A percentile compares a stretch with the other conserved stretches of the same genome.
Conservation (phyloP, 2,113 vertebrate species). For the Macquaria ambigua region DNA sequence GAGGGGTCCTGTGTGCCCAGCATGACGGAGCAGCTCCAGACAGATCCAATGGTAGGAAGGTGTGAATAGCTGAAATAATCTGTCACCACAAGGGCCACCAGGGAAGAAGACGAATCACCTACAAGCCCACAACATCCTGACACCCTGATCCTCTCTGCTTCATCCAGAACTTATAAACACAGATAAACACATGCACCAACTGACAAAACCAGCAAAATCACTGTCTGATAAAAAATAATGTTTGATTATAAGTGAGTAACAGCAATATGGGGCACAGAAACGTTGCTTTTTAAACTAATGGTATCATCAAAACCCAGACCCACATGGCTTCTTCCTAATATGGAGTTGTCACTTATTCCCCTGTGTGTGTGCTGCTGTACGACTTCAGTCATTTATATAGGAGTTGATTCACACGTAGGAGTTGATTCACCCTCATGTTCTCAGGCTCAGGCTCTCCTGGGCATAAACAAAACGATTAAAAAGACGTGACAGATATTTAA, state of each 20-base stretch:
- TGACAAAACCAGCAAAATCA: not conserved
- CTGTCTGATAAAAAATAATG: not conserved
- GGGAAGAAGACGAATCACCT: slow-evolving; percentile 56
- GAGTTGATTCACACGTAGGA: too few species aligned
- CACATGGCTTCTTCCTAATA: not conserved
- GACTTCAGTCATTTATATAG: not conserved
- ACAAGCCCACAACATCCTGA: slow-evolving; percentile 6
- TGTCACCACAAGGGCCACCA: slow-evolving; percentile 63
- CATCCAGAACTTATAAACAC: not conserved
- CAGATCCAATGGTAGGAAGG: slow-evolving; percentile 52
- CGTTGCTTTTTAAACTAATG: not conserved
- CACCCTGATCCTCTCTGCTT: not conserved
- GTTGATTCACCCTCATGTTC: too few species aligned
- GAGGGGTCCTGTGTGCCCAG: slow-evolving; percentile 26
- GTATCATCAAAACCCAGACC: not conserved
- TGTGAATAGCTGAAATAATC: slow-evolving; percentile 62
- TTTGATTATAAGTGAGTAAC: not conserved
- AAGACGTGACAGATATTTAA: not conserved
- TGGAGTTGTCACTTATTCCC: not conserved
- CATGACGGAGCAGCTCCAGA: slow-evolving; percentile 58
- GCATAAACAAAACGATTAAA: too few species aligned
- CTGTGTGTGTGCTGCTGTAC: not conserved
- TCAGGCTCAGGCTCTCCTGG: too few species aligned
- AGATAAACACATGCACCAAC: not conserved
- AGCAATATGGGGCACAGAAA: not conserved